A percentile compares a stretch with the other conserved stretches of the same genome.
These are phyloP conservation scores for Poecilia latipinna DNA, from an alignment of 2,113 vertebrate genomes.

Conservation along the genomic window DNA sequence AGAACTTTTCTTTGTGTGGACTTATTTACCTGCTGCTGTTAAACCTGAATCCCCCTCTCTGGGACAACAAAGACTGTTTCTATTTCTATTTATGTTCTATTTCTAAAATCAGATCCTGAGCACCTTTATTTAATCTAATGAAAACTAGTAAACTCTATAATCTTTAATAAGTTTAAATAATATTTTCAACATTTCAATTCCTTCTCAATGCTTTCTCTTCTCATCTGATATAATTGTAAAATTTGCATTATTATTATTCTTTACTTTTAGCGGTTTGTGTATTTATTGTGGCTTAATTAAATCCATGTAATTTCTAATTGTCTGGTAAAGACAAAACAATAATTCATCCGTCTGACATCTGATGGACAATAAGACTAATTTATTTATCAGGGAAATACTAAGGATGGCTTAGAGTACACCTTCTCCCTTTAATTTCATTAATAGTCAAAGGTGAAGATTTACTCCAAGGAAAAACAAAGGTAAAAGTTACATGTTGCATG, in stretches of 20 bases:
- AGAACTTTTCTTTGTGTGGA: no score
- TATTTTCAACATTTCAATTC: not conserved
- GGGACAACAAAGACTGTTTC: no score
- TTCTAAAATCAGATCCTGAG: not conserved
- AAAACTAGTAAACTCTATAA: not conserved
- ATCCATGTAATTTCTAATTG: no score
- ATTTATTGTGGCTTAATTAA: not conserved
- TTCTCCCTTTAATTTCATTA: slow-evolving; percentile 21
- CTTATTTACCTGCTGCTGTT: no score
- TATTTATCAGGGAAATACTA: not conserved
- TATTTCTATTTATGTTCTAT: no score
- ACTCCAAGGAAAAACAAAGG: slow-evolving; percentile 27
- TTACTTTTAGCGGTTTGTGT: not conserved
- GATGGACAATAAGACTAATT: not conserved
- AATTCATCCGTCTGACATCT: not conserved
- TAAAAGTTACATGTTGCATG: slow-evolving; percentile 43
- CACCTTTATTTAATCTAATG: not conserved
- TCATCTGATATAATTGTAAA: not conserved
- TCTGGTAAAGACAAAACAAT: not conserved
- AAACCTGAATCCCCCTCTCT: no score
- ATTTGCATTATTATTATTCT: not conserved
- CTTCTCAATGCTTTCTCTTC: not conserved
- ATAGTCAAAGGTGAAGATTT: slow-evolving; percentile 12
- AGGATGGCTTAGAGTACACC: slow-evolving; percentile 11
- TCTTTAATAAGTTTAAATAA: not conserved